Evolutionary conservation across 2,888 invertebrate species (phyloP).

Genomic region (Seira ritae): DNA sequence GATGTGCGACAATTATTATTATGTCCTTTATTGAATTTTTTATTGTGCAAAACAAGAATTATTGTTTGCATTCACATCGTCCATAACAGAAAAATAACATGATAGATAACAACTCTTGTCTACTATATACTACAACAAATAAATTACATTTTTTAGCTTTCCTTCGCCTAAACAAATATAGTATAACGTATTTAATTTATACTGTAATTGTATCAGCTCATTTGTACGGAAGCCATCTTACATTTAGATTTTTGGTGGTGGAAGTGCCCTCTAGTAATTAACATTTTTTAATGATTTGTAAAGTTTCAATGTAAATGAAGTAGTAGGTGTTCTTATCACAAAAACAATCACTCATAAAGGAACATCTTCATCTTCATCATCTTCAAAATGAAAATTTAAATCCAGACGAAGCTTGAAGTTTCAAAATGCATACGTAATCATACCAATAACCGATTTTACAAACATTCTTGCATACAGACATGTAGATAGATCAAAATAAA

Average conservation of each 20-base stretch:
- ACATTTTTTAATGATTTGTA: constrained; percentile 29
- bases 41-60: background rate
- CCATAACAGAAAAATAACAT: background rate
- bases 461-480: no score
- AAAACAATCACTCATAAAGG: no score
- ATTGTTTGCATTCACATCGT: background rate
- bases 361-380: constrained; percentile 11
- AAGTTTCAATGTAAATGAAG: constrained; percentile 1
- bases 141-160: background rate
- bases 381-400: no score
- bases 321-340: background rate
- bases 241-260: background rate
- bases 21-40: background rate
- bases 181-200: no score
- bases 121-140: background rate
- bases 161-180: no score
- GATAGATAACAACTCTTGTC: background rate
- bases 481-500: no score
- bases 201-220: no score
- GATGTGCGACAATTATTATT: no score
- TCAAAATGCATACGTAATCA: no score
- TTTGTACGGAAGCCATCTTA: no score
- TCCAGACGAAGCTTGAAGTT: no score
- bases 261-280: background rate
- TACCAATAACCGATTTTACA: no score